phyloP scores from a whole-genome alignment of 2,797 vertebrate species.

The Hippopotamyrus pictus region DNA sequence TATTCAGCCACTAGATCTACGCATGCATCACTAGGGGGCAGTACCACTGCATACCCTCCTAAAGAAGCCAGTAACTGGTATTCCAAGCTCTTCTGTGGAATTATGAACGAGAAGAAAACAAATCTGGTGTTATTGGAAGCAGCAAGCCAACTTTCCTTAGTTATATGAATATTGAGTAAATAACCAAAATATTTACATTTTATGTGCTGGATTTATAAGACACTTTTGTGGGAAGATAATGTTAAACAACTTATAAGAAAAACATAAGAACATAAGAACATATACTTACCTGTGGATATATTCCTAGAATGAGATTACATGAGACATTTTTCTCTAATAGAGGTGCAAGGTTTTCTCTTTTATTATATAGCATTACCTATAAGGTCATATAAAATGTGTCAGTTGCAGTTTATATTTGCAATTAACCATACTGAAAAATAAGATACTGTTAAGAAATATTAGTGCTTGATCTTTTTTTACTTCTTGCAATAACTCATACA shows the following conservation, averaged over 20 bases:
- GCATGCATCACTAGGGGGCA: conserved; percentile 73
- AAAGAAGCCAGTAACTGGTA: background rate
- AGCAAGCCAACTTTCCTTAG: background rate
- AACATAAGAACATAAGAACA: no score
- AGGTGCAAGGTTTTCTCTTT: background rate
- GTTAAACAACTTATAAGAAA: background rate
- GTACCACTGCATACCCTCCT: conserved; percentile 69
- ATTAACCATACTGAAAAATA: background rate
- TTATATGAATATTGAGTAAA: background rate
- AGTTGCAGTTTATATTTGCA: background rate
- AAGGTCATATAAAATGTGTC: background rate
- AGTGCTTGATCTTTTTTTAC: background rate
- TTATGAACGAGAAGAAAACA: background rate
- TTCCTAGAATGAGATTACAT: background rate
- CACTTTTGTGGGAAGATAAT: background rate
- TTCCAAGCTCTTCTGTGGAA: background rate
- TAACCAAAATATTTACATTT: background rate
- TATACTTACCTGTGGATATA: background rate
- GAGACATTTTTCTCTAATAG: background rate
- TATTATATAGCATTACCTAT: background rate
- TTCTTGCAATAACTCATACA: background rate
- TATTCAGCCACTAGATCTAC: background rate
- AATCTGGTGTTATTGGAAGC: conserved; percentile 24
- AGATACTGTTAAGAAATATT: background rate
- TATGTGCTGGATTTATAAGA: background rate